phyloP scores from a whole-genome alignment of 1,140 invertebrate species.

The Pseudomyrmex flavicornis region DNA sequence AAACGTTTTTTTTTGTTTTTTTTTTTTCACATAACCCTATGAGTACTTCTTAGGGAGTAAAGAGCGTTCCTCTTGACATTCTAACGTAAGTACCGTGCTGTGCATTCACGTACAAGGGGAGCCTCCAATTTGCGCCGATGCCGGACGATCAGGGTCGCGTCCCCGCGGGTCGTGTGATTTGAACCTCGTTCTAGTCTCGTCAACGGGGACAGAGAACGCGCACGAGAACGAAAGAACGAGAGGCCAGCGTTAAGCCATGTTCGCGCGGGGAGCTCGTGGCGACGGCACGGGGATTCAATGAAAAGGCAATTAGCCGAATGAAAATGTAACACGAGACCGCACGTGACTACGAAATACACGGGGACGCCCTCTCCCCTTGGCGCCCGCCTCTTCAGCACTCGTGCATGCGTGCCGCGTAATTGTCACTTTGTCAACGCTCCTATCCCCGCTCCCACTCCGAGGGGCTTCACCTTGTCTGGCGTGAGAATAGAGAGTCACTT shows the following conservation, averaged over 20 bases:
- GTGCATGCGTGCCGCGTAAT: conserved; percentile 76
- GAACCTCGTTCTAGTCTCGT: conserved; percentile 60
- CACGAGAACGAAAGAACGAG: conserved; percentile 7
- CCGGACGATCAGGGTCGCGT: conserved; percentile 51
- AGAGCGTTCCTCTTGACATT: conserved; percentile 38
- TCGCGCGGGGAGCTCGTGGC: conserved; percentile 29
- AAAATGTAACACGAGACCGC: conserved; percentile 85
- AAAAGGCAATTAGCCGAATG: conserved; percentile 85
- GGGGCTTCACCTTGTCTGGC: conserved; percentile 53
- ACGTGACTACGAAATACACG: conserved; percentile 80
- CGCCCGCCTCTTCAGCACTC: conserved; percentile 4
- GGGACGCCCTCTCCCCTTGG: conserved; percentile 9
- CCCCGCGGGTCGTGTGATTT: conserved; percentile 63
- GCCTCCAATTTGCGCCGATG: conserved; percentile 69
- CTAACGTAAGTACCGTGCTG: conserved; percentile 30
- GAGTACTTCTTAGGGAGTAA: conserved; percentile 40
- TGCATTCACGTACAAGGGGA: conserved; percentile 29
- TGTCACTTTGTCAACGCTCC: conserved; percentile 83
- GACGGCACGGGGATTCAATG: conserved; percentile 70
- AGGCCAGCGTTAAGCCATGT: conserved; percentile 34
- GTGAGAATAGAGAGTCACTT: conserved; percentile 71
- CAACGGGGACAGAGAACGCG: conserved; percentile 9
- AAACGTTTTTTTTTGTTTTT: conserved; percentile 23
- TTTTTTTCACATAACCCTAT: not conserved
- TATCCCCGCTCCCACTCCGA: conserved; percentile 35